Evolutionary conservation across 2,888 invertebrate species (phyloP).

Genomic region (Pheosia gnoma): DNA sequence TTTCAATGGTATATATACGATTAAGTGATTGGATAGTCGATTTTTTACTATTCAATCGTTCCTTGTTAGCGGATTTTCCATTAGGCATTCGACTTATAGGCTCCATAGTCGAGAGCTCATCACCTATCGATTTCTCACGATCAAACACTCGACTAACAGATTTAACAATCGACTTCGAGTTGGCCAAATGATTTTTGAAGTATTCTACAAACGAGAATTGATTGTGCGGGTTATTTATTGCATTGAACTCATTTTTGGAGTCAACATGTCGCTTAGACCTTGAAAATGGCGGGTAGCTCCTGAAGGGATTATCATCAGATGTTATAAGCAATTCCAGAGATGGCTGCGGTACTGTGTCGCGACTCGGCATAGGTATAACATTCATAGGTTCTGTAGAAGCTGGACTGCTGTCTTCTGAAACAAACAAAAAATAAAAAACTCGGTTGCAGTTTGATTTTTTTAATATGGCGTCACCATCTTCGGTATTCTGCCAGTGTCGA

Average conservation of each 20-base stretch:
- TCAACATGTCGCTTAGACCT: conserved; percentile 17
- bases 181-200: conserved; percentile 1
- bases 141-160: neutral
- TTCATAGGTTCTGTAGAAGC: conserved; percentile 15
- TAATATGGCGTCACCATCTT: too few relatives aligned
- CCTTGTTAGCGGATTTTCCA: neutral
- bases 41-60: neutral
- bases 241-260: neutral
- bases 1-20: neutral
- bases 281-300: conserved; percentile 17
- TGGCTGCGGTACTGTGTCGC: conserved; percentile 19
- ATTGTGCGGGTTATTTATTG: neutral
- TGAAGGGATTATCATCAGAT: conserved; percentile 27
- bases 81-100: neutral
- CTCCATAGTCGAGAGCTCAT: neutral
- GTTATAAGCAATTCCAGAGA: conserved; percentile 43
- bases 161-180: conserved; percentile 12
- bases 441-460: neutral
- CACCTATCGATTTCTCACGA: neutral
- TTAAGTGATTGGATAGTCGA: neutral
- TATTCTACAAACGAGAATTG: neutral
- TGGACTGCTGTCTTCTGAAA: conserved; percentile 22
- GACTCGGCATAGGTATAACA: conserved; percentile 24
- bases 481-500: too few relatives aligned
- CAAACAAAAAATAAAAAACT: neutral